Evolutionary conservation across 2,113 vertebrate genomes (phyloP).

Genomic region (Tenebrosternarchus preto): DNA sequence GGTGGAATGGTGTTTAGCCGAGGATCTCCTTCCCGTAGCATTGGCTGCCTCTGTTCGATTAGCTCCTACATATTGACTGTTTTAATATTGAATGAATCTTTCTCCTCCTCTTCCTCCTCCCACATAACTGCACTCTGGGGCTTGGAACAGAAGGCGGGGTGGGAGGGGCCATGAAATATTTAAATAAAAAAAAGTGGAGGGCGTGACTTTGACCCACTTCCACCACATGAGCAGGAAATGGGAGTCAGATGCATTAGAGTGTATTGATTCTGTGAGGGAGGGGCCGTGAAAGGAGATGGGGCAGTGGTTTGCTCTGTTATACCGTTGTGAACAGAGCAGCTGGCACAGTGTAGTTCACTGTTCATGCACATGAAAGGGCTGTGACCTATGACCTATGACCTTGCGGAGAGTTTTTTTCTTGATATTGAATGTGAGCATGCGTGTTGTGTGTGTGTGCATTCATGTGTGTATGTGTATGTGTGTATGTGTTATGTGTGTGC

Average conservation of each 20-base stretch:
- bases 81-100: conserved; percentile 44
- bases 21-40: neutral
- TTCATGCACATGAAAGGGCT: too few relatives aligned
- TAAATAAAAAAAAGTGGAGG: conserved; percentile 18
- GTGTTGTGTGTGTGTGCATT: neutral
- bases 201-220: conserved; percentile 47
- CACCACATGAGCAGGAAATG: neutral
- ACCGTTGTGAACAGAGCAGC: too few relatives aligned
- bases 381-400: too few relatives aligned
- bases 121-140: conserved; percentile 1
- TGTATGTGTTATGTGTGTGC: neutral
- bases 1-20: too few relatives aligned
- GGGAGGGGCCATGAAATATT: conserved; percentile 53
- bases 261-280: conserved; percentile 7
- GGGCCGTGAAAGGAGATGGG: neutral
- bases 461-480: too few relatives aligned
- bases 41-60: neutral
- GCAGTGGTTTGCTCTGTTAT: too few relatives aligned
- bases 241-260: conserved; percentile 27
- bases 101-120: too few relatives aligned
- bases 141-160: neutral
- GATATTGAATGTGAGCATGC: conserved; percentile 4
- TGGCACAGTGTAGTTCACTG: too few relatives aligned
- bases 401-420: too few relatives aligned
- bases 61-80: neutral